Conservation (phyloP, 2,888 invertebrate species). For the Trissoscelio sp. region DNA sequence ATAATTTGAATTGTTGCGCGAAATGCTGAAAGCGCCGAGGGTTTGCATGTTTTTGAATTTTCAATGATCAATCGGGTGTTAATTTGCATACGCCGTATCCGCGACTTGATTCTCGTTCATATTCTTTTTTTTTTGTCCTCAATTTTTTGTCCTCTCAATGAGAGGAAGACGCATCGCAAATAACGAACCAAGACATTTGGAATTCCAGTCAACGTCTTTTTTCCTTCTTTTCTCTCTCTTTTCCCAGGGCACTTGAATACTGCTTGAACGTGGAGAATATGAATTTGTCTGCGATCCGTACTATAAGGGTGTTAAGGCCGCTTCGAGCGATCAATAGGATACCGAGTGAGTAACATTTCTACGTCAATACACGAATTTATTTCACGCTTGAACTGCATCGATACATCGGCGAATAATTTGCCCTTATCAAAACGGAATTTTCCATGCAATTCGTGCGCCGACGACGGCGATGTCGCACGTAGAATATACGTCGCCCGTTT, state of each 20-base stretch:
- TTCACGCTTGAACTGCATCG: slow-evolving; percentile 45
- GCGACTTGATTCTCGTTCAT: slow-evolving; percentile 1
- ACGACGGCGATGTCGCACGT: neutral
- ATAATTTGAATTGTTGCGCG: slow-evolving; percentile 52
- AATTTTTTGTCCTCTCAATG: slow-evolving; percentile 1
- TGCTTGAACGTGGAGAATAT: slow-evolving; percentile 98
- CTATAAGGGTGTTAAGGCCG: slow-evolving; percentile 98
- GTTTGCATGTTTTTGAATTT: slow-evolving; percentile 49
- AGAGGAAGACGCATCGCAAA: slow-evolving; percentile 10
- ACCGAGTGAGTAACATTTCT: slow-evolving; percentile 92
- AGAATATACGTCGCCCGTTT: no score
- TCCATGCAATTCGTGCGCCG: neutral
- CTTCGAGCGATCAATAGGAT: slow-evolving; percentile 99
- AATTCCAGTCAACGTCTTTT: slow-evolving; percentile 53
- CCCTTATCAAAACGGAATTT: slow-evolving; percentile 20
- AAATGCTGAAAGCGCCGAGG: slow-evolving; percentile 24
- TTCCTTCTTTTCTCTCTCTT: slow-evolving; percentile 49
- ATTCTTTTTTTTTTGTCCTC: neutral
- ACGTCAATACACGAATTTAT: slow-evolving; percentile 51
- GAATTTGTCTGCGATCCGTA: slow-evolving; percentile 98
- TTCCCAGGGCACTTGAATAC: slow-evolving; percentile 91
- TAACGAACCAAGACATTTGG: slow-evolving; percentile 46
- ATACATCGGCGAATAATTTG: slow-evolving; percentile 47
- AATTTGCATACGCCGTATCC: slow-evolving; percentile 41
- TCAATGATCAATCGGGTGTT: slow-evolving; percentile 43